Evolutionary conservation across 2,113 vertebrate genomes (phyloP), one percentile per base, ranked within the genome.

Genomic region (Melanocharis versteri): DNA sequence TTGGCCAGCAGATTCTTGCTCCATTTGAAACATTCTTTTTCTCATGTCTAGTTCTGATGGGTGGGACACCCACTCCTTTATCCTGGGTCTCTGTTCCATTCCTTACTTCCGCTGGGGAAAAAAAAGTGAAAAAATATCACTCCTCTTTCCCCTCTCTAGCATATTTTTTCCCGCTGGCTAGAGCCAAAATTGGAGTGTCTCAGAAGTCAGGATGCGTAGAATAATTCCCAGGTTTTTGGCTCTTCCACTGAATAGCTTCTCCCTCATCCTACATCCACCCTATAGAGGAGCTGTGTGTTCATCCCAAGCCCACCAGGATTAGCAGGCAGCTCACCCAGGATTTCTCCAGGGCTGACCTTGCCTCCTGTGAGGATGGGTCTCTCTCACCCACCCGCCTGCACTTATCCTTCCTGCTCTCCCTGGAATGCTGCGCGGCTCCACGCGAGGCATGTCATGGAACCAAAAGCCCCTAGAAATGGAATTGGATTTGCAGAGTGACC

Each of bases 371-470:
- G 75, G 11, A 14, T 51, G 78, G 30, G 31, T 3, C 27, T 8
- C 5, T 3, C 68, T 47, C 62, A 20, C 44, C 23, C 65, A 10
- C 28, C 0, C 3, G 6, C 4, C 72, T 65, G 21, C 37, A 2
- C 35, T 28, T 27, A 4, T 0, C 44, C 28, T n/a, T 39, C 26
- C 17, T 60, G 0, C 48, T 54, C 21, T 42, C 44, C 83, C 37
- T 18, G 58, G 7, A 7, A 11, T 6, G 37, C 48, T 71, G 31
- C 24, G 0, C 3, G 48, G 5, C 57, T 64, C 73, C 19, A 0
- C 2, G 17, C 28, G 35, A 68, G 56, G 39, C 50, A 3, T 1
- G 3, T 18, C 48, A 4, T 0, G 1, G 30, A 50, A n/a, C 33
- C 56, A 37, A 44, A 76, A 68, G 2, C 53, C 26, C 53, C 57